Evolutionary conservation across 2,113 vertebrate species (phyloP).

Genomic region (Corynorhinus townsendii): DNA sequence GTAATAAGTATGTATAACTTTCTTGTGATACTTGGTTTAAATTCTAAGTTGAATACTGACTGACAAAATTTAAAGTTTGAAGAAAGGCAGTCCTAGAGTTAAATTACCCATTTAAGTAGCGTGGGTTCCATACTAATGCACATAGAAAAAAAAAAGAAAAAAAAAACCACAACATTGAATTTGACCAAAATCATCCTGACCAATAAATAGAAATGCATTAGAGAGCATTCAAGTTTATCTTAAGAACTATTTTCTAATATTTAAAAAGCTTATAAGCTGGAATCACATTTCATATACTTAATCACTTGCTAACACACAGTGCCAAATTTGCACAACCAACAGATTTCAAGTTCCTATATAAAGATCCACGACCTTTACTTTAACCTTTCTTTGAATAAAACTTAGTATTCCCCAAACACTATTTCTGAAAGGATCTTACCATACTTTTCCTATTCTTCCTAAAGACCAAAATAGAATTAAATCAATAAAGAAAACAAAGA

Average conservation of each 20-base stretch:
- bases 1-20: background rate
- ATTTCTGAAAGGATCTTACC: constrained; percentile 19
- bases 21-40: background rate
- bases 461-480: constrained; percentile 10
- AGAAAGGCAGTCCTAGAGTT: constrained; percentile 2
- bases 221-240: background rate
- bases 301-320: background rate
- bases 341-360: constrained; percentile 12
- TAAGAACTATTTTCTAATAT: constrained; percentile 7
- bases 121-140: background rate
- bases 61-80: background rate
- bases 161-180: background rate
- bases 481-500: background rate
- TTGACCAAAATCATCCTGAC: constrained; percentile 25
- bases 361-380: background rate
- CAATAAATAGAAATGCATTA: background rate
- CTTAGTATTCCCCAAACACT: background rate
- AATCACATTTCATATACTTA: background rate
- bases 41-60: constrained; percentile 13
- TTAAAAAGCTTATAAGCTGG: constrained; percentile 23
- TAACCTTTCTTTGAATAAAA: constrained; percentile 18
- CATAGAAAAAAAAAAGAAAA: constrained; percentile 46
- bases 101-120: constrained; percentile 1
- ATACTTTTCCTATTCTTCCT: background rate
- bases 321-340: background rate